A percentile compares a stretch with the other conserved stretches of the same genome.
Conservation (phyloP, 2,797 vertebrate genomes). For the Xenentodon cancila region DNA sequence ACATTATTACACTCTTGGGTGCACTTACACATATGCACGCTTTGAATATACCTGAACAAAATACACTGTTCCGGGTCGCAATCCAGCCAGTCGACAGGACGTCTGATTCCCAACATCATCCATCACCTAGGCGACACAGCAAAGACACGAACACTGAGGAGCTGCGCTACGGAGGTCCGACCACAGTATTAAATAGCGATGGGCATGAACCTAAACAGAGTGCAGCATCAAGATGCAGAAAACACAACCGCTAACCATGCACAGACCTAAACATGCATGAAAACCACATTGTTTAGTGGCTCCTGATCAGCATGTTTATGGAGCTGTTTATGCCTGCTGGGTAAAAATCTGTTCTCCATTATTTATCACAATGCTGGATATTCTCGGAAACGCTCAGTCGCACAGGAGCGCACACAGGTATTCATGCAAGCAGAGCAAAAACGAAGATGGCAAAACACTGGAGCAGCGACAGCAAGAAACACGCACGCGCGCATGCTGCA, state of each 20-base stretch:
- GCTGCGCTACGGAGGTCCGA: conserved; percentile 57
- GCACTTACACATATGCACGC: background rate
- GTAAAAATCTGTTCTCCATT: conserved; percentile 74
- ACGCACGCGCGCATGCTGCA: conserved; percentile 9
- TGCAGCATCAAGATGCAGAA: conserved; percentile 49
- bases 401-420: conserved; percentile 4
- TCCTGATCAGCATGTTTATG: conserved; percentile 74
- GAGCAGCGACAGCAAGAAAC: conserved; percentile 8
- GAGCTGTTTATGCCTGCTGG: conserved; percentile 69
- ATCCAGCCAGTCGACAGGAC: conserved; percentile 92
- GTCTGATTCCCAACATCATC: conserved; percentile 97
- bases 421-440: conserved; percentile 1
- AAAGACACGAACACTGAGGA: conserved; percentile 42
- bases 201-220: conserved; percentile 51
- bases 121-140: conserved; percentile 85
- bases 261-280: conserved; percentile 62
- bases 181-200: conserved; percentile 61
- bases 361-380: conserved; percentile 62
- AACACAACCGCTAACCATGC: conserved; percentile 57
- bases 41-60: conserved; percentile 87
- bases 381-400: conserved; percentile 40
- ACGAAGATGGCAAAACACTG: conserved; percentile 1
- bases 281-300: conserved; percentile 64
- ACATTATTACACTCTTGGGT: background rate
- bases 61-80: conserved; percentile 95